phyloP scores from a whole-genome alignment of 2,888 invertebrate genomes.

The Noctua janthe region DNA sequence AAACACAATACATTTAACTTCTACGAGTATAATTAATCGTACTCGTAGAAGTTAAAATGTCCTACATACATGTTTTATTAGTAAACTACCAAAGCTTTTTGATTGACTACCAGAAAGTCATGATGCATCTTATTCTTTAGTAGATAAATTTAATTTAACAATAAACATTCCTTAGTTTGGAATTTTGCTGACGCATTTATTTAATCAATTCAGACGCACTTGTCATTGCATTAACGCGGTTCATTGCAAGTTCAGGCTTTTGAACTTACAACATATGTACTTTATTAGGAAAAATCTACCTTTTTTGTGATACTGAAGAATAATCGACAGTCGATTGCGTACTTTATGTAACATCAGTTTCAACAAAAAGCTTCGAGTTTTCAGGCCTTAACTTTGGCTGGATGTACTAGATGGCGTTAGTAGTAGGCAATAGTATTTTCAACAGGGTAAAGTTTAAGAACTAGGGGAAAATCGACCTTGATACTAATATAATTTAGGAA shows the following conservation, averaged over 20 bases:
- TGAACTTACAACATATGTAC: background rate
- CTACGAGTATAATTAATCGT: background rate
- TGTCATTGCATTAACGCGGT: background rate
- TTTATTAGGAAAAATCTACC: background rate
- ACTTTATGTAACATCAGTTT: background rate
- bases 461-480: background rate
- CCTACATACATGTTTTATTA: background rate
- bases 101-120: background rate
- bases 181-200: constrained; percentile 24
- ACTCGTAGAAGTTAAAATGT: background rate
- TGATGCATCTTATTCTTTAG: constrained; percentile 4
- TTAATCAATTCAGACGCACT: constrained; percentile 14
- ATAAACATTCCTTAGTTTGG: constrained; percentile 4
- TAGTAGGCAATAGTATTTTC: background rate
- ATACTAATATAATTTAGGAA: background rate
- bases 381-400: background rate
- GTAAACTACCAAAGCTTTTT: background rate
- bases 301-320: no score
- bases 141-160: constrained; percentile 1
- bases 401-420: constrained; percentile 46
- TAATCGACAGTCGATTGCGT: background rate
- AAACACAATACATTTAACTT: no score
- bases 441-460: background rate
- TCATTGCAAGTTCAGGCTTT: background rate
- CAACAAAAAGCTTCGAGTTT: background rate